Evolutionary conservation across 1,140 invertebrate genomes (phyloP).

Genomic region (Euschistus heros): DNA sequence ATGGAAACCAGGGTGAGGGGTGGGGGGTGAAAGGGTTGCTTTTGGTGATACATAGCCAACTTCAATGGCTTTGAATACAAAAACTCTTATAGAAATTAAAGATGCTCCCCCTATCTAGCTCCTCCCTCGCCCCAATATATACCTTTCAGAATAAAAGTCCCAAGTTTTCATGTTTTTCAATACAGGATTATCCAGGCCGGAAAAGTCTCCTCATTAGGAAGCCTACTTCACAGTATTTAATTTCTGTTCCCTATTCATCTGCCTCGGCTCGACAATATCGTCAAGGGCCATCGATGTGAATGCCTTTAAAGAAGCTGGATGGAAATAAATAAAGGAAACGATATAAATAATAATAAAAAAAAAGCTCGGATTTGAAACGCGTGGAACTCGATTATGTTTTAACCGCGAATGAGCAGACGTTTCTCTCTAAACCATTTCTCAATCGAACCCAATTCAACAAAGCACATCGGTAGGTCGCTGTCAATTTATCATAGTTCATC

Average conservation of each 20-base stretch:
- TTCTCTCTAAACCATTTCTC: too few relatives aligned
- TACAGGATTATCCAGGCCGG: background rate
- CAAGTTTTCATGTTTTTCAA: constrained; percentile 3
- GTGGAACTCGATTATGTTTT: too few relatives aligned
- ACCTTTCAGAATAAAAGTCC: constrained; percentile 14
- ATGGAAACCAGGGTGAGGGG: constrained; percentile 21
- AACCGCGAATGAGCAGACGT: too few relatives aligned
- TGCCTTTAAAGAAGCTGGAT: background rate
- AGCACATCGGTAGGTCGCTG: too few relatives aligned
- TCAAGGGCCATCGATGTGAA: constrained; percentile 11
- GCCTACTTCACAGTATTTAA: background rate
- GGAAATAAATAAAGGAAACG: too few relatives aligned
- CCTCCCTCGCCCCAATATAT: constrained; percentile 17
- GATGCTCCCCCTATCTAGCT: constrained; percentile 11
- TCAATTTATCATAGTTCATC: too few relatives aligned
- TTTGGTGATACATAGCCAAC: constrained; percentile 22
- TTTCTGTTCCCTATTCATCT: background rate
- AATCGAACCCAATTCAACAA: too few relatives aligned
- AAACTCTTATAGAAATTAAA: constrained; percentile 26
- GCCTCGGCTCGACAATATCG: background rate
- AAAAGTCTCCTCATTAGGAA: constrained; percentile 9
- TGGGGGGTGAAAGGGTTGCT: constrained; percentile 22
- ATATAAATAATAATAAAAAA: too few relatives aligned
- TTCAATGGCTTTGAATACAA: constrained; percentile 24
- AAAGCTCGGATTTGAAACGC: too few relatives aligned